Percentiles rank a stretch among this genome's conserved stretches.
phyloP scores from a whole-genome alignment of 2,113 vertebrate genomes.

The Peromyscus californicus region DNA sequence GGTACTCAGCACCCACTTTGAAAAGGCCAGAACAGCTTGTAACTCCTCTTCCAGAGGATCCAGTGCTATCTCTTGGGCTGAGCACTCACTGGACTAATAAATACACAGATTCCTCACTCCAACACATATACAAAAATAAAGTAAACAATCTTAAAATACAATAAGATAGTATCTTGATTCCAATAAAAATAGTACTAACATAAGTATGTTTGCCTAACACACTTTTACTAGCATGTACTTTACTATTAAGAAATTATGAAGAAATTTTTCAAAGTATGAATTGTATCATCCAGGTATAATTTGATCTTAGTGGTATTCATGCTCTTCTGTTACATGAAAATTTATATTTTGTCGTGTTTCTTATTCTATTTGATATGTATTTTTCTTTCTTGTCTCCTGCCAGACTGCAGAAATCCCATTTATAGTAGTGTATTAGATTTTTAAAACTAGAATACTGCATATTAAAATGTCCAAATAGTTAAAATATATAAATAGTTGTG shows the following conservation, averaged over 20 bases:
- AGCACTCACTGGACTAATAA: not conserved
- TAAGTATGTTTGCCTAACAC: not conserved
- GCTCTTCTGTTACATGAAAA: not conserved
- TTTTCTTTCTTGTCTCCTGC: too few relatives aligned
- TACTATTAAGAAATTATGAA: not conserved
- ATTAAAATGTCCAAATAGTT: not conserved
- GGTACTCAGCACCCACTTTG: not conserved
- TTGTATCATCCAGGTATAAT: not conserved
- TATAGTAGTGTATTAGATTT: not conserved
- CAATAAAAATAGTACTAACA: not conserved
- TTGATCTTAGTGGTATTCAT: not conserved
- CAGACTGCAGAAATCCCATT: not conserved
- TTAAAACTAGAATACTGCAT: not conserved
- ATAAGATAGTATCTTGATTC: not conserved
- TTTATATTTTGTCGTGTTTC: not conserved
- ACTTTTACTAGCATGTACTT: not conserved
- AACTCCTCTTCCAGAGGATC: too few relatives aligned
- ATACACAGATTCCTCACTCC: not conserved
- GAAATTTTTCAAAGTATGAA: constrained; percentile 6
- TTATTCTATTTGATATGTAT: not conserved
- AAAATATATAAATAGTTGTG: not conserved
- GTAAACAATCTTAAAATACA: not conserved
- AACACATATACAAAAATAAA: not conserved
- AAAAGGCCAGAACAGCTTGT: not conserved
- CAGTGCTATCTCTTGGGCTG: too few relatives aligned